Evolutionary conservation across 2,888 invertebrate genomes (phyloP).

Genomic region (Pollenia amentaria): DNA sequence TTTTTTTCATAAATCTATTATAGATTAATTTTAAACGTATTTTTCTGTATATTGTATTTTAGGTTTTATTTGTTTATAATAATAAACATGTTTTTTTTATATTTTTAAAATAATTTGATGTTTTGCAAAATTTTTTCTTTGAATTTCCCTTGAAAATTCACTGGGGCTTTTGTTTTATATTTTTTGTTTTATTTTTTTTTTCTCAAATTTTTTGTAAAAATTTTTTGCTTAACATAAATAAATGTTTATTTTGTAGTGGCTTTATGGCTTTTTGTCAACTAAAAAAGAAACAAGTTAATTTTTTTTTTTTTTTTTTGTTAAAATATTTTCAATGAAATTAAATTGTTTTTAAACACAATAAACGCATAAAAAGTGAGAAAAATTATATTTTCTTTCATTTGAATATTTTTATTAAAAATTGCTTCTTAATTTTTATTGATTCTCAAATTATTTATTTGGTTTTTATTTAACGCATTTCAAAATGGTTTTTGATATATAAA

Average conservation of each 20-base stretch:
- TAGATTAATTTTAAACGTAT: constrained; percentile 8
- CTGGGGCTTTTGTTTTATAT: neutral
- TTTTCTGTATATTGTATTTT: constrained; percentile 12
- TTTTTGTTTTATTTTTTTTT: neutral
- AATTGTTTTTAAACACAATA: too few species aligned
- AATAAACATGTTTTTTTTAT: constrained; percentile 31
- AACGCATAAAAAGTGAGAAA: too few species aligned
- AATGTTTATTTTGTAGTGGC: constrained; percentile 25
- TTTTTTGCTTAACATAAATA: neutral
- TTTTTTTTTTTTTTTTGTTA: too few species aligned
- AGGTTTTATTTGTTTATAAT: constrained; percentile 40
- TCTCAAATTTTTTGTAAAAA: neutral
- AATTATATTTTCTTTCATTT: too few species aligned
- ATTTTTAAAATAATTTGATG: neutral
- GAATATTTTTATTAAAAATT: too few species aligned
- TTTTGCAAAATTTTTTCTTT: neutral
- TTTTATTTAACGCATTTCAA: too few species aligned
- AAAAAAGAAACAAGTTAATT: neutral
- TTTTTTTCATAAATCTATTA: constrained; percentile 46
- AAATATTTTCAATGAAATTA: too few species aligned
- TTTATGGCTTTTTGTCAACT: constrained; percentile 57
- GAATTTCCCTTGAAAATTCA: constrained; percentile 8
- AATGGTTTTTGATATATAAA: too few species aligned
- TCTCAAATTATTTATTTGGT: too few species aligned
- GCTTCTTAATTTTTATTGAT: too few species aligned